Evolutionary conservation across 1,140 invertebrate species (phyloP), one percentile per base, ranked within the genome.

Genomic region (Micrasema longulum): DNA sequence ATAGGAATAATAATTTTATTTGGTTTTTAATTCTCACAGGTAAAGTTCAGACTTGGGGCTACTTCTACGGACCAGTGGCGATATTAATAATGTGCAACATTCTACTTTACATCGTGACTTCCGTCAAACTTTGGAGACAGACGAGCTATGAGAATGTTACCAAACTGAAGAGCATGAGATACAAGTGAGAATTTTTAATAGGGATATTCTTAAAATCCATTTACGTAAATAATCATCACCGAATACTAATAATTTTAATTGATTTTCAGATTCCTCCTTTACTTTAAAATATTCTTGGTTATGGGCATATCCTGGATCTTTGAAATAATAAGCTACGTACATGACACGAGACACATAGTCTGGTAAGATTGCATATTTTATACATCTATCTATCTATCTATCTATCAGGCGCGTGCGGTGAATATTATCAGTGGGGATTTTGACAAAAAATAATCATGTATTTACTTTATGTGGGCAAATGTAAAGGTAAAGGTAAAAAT

Each of bases 231-330:
- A 45, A 45, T 16, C 11, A 45, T 3, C 41, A 45, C n/a, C 41
- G 12, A 0, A 45, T 3, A 3, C 11, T 12, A 9, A 45, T 6
- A 45, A 45, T n/a, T n/a, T n/a, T n/a, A 2, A 11, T 43, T 74
- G 69, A 47, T 73, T 84, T 83, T 47, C 79, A 91, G 90, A 75
- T 90, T 90, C 69, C 77, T 87, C 9, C 77, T 92, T 12, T 92
- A 90, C 55, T 76, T 90, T 0, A 92, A 91, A 78, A 79, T 93
- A 18, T 89, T 91, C 72, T 76, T 92, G 1, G 86, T 92, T 0
- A 92, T 91, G 90, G 91, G 91, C 3, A 82, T 92, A 12, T 89
- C 89, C 0, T 92, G 91, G 91, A 86, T 90, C 23, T 91, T 92
- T 63, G 92, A 93, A 75, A 83, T 85, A 20, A 81, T 80, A 16